phyloP scores from a whole-genome alignment of 2,797 vertebrate genomes.

The Champsocephalus gunnari region DNA sequence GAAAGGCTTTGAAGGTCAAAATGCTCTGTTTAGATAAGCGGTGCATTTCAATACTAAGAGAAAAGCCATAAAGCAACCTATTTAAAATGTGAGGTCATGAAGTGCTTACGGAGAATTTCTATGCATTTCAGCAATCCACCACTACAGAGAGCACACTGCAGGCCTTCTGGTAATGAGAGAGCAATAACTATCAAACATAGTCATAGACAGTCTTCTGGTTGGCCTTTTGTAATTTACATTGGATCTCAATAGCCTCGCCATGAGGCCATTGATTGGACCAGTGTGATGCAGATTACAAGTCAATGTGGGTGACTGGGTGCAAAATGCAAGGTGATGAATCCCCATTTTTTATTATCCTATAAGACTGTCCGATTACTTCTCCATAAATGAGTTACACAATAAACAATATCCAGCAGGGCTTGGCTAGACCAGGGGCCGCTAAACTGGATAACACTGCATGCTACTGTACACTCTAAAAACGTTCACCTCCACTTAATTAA shows the following conservation, averaged over 20 bases:
- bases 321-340: constrained; percentile 54
- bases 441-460: constrained; percentile 11
- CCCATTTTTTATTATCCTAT: constrained; percentile 62
- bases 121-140: constrained; percentile 7
- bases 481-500: no score
- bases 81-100: constrained; percentile 35
- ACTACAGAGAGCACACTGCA: background rate
- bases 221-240: constrained; percentile 37
- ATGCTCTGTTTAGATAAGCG: constrained; percentile 23
- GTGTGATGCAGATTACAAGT: constrained; percentile 47
- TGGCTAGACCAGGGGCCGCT: constrained; percentile 6
- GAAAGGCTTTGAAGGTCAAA: constrained; percentile 45
- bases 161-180: constrained; percentile 18
- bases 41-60: constrained; percentile 32
- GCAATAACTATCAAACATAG: constrained; percentile 37
- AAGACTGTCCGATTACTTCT: constrained; percentile 51
- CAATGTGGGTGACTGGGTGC: constrained; percentile 50
- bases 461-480: background rate
- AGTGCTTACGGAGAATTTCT: constrained; percentile 14
- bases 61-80: constrained; percentile 31
- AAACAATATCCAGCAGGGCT: constrained; percentile 32
- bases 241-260: constrained; percentile 26
- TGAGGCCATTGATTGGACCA: constrained; percentile 57
- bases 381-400: constrained; percentile 50
- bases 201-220: constrained; percentile 25